Conservation (phyloP, 1,140 invertebrate species). For the Penaeus indicus region DNA sequence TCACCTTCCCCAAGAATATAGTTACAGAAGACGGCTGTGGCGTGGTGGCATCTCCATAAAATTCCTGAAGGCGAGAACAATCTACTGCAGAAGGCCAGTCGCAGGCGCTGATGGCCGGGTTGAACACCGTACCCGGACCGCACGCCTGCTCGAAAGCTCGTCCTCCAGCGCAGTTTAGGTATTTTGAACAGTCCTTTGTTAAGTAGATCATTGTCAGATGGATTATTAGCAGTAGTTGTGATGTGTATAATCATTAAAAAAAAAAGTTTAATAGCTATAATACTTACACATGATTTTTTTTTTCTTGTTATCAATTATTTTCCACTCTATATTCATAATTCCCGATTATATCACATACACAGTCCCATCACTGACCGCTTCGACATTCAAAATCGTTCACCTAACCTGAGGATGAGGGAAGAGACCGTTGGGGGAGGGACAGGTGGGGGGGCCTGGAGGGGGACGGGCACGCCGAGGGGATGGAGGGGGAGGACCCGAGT, state of each 20-base stretch:
- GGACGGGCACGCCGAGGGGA: background rate
- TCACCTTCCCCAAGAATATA: constrained; percentile 12
- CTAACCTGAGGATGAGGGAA: constrained; percentile 40
- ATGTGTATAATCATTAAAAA: too few species aligned
- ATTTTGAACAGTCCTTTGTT: constrained; percentile 21
- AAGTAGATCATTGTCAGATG: too few species aligned
- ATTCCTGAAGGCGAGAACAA: background rate
- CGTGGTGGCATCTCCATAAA: background rate
- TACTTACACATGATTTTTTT: too few species aligned
- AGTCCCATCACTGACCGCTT: background rate
- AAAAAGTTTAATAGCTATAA: too few species aligned
- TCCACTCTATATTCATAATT: too few species aligned
- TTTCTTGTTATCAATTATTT: too few species aligned
- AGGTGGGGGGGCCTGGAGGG: background rate
- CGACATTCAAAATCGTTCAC: background rate
- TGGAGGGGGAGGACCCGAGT: background rate
- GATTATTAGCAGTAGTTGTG: too few species aligned
- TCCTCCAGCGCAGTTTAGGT: constrained; percentile 61
- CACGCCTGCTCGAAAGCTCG: constrained; percentile 64
- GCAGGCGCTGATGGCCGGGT: constrained; percentile 65
- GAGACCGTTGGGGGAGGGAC: constrained; percentile 23
- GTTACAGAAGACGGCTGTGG: background rate
- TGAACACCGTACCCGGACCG: constrained; percentile 66
- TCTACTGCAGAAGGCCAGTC: constrained; percentile 67
- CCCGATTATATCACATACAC: too few species aligned